Base-by-base conservation (phyloP, 2,888 invertebrate genomes). In the Rhopalosiphum nymphaeae region DNA sequence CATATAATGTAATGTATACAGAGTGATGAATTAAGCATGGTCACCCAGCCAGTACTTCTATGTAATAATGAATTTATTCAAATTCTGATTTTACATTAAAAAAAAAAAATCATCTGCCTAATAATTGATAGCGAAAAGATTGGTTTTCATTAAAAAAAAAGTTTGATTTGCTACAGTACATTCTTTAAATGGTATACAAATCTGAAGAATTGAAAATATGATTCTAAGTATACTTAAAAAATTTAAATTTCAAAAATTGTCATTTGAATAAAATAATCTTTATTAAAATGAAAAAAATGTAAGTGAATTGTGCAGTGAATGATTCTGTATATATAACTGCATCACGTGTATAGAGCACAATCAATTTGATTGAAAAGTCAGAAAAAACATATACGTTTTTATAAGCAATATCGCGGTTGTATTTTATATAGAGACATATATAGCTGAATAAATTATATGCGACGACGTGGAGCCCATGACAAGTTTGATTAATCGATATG, bases 401-500 rank as follows among this genome's bases (percentile, higher is more conserved):
- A 78, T 36, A 78, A 36, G 78, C 36, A 36, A 36, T 36, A 78
- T 78, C 78, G 36, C 36, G 16, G 78, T 36, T 78, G 78, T 36
- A 21, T 36, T 36, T 78, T 78, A 78, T 78, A 78, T 78, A 78
- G 78, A 78, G 78, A 78, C 36, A 42, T 78, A 78, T 78, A 78
- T 78, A 78, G 21, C 78, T 21, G 78, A 36, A 78, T 78, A 78
- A 78, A 78, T 78, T 36, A 78, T 42, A 42, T 36, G 36, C 36
- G 7, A 21, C 67, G 67, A 78, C 78, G 78, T 78, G 78, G 78
- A 78, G 78, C 78, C 78, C 78, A 78, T 78, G 78, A 78, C 78
- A 78, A 78, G 78, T 78, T 78, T 78, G 78, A 78, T 78, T 78
- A 78, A 78, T 78, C 78, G 78, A 78, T 78, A 78, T 78, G 78